phyloP scores from a whole-genome alignment of 1,140 invertebrate species.

The Himalopsyche phryganea region DNA sequence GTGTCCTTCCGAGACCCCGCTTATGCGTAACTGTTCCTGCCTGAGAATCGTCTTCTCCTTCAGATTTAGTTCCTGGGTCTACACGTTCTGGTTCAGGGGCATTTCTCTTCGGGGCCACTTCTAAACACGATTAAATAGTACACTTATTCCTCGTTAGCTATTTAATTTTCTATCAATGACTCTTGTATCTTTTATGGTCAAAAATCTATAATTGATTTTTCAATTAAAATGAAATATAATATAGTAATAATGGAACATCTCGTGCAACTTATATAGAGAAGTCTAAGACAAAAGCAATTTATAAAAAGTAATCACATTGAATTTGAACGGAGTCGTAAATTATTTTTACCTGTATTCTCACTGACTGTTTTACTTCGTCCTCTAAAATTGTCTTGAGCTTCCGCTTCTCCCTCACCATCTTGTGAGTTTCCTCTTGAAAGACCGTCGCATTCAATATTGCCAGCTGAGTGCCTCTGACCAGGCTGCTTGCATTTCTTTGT shows the following conservation, averaged over 20 bases:
- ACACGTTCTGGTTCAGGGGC: constrained; percentile 52
- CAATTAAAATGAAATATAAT: no score
- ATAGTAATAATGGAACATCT: no score
- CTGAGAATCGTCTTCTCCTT: constrained; percentile 81
- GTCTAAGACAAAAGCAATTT: no score
- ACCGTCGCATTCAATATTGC: constrained; percentile 81
- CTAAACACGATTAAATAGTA: no score
- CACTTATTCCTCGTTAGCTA: no score
- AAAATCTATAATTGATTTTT: no score
- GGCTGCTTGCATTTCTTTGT: constrained; percentile 67
- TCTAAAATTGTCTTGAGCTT: constrained; percentile 63
- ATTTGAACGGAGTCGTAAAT: no score
- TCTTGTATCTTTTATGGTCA: no score
- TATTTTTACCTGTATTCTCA: constrained; percentile 66
- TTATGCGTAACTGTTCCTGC: constrained; percentile 62
- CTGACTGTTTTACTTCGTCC: constrained; percentile 86
- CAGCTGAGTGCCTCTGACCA: constrained; percentile 81
- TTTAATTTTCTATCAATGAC: no score
- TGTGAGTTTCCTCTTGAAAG: constrained; percentile 58
- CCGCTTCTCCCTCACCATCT: constrained; percentile 51
- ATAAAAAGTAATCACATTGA: no score
- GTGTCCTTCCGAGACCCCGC: constrained; percentile 78
- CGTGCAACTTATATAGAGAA: no score
- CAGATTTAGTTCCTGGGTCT: constrained; percentile 77
- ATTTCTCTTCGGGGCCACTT: constrained; percentile 26